A percentile compares a stretch with the other conserved stretches of the same genome.
phyloP scores from a whole-genome alignment of 2,113 vertebrate genomes.

The Aphelocoma coerulescens region DNA sequence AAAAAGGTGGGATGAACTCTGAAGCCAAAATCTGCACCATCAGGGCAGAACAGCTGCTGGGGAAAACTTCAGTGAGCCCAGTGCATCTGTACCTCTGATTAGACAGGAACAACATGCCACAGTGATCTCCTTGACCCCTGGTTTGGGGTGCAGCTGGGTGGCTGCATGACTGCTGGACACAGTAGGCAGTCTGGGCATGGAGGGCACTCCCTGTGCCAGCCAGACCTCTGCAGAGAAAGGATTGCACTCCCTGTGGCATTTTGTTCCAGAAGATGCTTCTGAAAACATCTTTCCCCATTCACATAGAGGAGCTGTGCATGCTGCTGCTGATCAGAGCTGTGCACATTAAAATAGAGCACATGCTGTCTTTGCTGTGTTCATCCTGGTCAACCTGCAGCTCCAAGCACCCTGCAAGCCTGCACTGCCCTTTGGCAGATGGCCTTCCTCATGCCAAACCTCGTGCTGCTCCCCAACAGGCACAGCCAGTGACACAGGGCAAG shows the following conservation, averaged over 20 bases:
- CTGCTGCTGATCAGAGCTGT: background rate
- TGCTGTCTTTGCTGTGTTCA: background rate
- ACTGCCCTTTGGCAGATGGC: background rate
- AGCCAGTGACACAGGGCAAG: rapidly evolving
- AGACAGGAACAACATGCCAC: background rate
- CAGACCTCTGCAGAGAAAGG: background rate
- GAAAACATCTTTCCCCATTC: background rate
- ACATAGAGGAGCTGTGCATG: background rate
- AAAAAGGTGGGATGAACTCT: background rate
- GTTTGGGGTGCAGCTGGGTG: background rate
- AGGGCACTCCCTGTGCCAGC: rapidly evolving
- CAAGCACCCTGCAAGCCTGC: background rate
- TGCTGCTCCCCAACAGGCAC: background rate
- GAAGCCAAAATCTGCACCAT: background rate
- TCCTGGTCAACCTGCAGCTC: background rate
- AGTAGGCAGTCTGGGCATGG: background rate
- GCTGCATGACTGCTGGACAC: background rate
- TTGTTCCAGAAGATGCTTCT: background rate
- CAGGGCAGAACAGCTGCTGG: background rate
- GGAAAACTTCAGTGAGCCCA: background rate
- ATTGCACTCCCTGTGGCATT: background rate
- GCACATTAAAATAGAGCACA: background rate
- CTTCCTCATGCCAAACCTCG: rapidly evolving
- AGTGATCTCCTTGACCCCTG: background rate
- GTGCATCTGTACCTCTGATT: background rate